Conservation (phyloP, 2,113 vertebrate genomes). For the Sylvietta virens region DNA sequence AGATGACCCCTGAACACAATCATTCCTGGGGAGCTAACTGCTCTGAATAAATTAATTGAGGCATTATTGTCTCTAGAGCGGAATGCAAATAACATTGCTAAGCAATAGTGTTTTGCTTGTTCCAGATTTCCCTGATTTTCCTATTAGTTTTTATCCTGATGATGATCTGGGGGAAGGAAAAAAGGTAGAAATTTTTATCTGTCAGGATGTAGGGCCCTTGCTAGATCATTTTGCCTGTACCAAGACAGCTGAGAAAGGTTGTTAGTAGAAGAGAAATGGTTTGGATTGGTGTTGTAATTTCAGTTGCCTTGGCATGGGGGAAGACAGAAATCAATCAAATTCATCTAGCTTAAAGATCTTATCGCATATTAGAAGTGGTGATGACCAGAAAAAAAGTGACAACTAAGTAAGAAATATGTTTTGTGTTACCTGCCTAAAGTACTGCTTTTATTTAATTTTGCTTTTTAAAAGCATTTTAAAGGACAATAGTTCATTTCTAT, state of each 20-base stretch:
- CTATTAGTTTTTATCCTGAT: neutral
- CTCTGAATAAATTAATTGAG: neutral
- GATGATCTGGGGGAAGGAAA: neutral
- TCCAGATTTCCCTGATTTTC: neutral
- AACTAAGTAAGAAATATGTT: neutral
- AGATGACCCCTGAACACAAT: neutral
- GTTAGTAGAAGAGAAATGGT: neutral
- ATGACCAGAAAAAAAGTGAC: neutral
- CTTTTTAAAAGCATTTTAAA: neutral
- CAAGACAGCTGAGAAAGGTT: neutral
- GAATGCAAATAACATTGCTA: neutral
- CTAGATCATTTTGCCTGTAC: neutral
- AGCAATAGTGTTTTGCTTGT: neutral
- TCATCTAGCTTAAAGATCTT: neutral
- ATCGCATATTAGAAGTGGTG: neutral
- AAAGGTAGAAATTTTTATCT: neutral
- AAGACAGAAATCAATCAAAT: neutral
- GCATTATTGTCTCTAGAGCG: neutral
- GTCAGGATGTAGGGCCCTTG: neutral
- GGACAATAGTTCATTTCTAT: neutral
- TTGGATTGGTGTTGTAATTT: neutral
- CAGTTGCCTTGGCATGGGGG: neutral
- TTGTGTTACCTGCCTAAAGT: neutral
- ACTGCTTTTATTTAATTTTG: neutral
- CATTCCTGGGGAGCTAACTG: neutral